phyloP scores from a whole-genome alignment of 2,797 vertebrate genomes.

The Strix occidentalis region DNA sequence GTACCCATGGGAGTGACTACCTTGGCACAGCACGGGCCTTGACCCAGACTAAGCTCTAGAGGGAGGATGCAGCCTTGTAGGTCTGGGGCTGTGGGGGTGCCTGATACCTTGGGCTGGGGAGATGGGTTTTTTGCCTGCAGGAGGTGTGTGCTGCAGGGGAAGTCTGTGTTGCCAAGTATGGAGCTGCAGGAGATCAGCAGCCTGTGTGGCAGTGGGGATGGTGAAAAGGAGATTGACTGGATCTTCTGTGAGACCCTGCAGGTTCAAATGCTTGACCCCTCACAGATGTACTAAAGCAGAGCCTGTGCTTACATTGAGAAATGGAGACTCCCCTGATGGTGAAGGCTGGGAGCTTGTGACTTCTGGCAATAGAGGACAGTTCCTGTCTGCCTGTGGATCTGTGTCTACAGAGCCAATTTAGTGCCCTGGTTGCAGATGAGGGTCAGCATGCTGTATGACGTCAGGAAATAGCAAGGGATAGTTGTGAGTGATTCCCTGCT shows the following conservation, averaged over 20 bases:
- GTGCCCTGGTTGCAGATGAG: not conserved
- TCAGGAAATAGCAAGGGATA: not conserved
- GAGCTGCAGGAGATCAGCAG: not conserved
- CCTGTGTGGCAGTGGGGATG: not conserved
- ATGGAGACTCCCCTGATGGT: not conserved
- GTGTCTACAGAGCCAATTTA: not conserved
- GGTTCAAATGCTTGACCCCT: not conserved
- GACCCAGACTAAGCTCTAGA: not conserved
- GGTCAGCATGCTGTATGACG: not conserved
- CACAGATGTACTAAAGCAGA: not conserved
- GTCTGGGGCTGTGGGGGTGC: not conserved
- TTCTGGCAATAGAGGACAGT: not conserved
- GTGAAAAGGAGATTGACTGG: not conserved
- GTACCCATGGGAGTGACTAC: too few relatives aligned
- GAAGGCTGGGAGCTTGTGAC: not conserved
- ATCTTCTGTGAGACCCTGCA: not conserved
- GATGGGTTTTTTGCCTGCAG: not conserved
- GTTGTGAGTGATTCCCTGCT: not conserved
- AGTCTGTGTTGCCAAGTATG: too few relatives aligned
- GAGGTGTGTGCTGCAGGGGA: not conserved
- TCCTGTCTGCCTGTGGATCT: not conserved
- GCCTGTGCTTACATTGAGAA: not conserved
- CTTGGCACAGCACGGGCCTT: not conserved
- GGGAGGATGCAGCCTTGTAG: not conserved
- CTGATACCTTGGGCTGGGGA: not conserved